These are phyloP conservation scores for Acrobeloides nanus DNA, from an alignment of 2,888 invertebrate species.

Conservation along the genomic window DNA sequence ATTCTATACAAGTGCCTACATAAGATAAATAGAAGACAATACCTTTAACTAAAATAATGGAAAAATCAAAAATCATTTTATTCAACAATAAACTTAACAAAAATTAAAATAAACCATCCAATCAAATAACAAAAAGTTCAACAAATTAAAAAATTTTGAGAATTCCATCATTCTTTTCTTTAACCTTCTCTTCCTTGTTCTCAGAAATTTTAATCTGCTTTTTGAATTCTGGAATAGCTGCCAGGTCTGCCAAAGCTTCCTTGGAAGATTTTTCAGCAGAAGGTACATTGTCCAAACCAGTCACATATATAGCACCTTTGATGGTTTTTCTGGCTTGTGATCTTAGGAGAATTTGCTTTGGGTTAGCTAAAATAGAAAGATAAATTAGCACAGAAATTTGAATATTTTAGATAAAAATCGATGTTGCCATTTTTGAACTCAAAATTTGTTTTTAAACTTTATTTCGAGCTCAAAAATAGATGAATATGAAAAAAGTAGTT, in stretches of 20 bases:
- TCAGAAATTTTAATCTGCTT: slow-evolving; percentile 15
- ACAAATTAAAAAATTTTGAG: slow-evolving; percentile 11
- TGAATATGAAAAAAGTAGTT: not conserved
- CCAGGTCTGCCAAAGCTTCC: slow-evolving; percentile 8
- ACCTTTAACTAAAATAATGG: too few species aligned
- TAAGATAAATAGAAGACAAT: too few species aligned
- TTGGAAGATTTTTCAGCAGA: not conserved
- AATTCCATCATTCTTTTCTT: not conserved
- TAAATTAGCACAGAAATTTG: slow-evolving; percentile 1
- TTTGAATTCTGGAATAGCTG: slow-evolving; percentile 17
- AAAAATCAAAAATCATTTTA: too few species aligned
- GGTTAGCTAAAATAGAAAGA: slow-evolving; percentile 25
- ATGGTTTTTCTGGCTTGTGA: slow-evolving; percentile 42
- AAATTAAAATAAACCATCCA: too few species aligned
- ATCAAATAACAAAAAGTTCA: too few species aligned
- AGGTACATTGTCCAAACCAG: slow-evolving; percentile 18
- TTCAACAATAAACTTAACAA: too few species aligned
- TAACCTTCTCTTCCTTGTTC: not conserved
- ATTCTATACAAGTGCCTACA: too few species aligned
- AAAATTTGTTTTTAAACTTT: not conserved
- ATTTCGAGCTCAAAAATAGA: not conserved
- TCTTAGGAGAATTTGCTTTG: slow-evolving; percentile 37
- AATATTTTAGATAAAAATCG: not conserved
- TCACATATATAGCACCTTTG: slow-evolving; percentile 37
- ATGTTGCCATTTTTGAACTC: not conserved